phyloP scores from a whole-genome alignment of 1,140 invertebrate genomes.

The Nylanderia fulva region DNA sequence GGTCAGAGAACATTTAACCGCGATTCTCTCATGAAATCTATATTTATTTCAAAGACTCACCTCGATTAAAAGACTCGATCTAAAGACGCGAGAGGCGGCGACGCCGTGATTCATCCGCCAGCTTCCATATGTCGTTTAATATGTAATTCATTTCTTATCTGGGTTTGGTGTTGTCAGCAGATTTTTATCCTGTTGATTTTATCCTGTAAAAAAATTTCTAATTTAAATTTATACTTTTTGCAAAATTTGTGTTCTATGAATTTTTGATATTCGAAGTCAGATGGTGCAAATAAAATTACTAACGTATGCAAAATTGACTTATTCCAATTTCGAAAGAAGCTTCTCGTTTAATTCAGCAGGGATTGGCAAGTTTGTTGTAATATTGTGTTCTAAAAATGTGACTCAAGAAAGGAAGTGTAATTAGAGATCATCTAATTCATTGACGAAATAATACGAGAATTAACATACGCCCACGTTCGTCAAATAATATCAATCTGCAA shows the following conservation, averaged over 20 bases:
- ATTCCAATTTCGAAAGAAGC: neutral
- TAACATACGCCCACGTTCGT: neutral
- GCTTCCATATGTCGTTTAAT: neutral
- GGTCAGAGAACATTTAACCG: neutral
- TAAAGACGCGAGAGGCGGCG: neutral
- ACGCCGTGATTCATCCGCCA: slow-evolving; percentile 17
- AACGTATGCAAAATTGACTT: neutral
- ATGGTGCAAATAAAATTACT: neutral
- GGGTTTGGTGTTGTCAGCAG: neutral
- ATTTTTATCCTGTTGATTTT: neutral
- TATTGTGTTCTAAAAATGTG: neutral
- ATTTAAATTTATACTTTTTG: neutral
- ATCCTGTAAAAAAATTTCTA: neutral
- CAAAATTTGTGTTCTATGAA: neutral
- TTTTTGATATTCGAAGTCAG: neutral
- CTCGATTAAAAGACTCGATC: neutral
- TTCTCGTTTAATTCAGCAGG: neutral
- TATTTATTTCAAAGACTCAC: neutral
- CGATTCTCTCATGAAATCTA: neutral
- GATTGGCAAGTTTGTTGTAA: neutral
- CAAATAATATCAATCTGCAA: slow-evolving; percentile 32
- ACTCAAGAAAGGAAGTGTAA: slow-evolving; percentile 45
- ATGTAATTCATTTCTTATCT: too few species aligned
- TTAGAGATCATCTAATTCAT: slow-evolving; percentile 31
- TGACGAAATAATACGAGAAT: slow-evolving; percentile 17